These are phyloP conservation scores for Procavia capensis DNA, from an alignment of 2,113 vertebrate species.

Conservation along the genomic window DNA sequence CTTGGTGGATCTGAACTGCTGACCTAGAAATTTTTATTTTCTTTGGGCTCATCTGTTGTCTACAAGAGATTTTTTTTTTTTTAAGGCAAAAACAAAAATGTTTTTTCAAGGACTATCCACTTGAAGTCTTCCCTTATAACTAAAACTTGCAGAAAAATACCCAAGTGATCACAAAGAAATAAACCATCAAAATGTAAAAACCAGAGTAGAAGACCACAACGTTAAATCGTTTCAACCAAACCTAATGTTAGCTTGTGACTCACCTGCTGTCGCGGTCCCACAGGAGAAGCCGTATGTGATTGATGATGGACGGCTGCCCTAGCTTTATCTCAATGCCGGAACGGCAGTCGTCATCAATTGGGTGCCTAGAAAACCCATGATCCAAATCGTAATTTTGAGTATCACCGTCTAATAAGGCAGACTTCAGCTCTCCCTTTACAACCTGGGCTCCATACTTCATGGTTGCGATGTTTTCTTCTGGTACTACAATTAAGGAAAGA, in stretches of 20 bases:
- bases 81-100: neutral
- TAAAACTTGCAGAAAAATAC: slow-evolving; percentile 46
- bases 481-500: slow-evolving; percentile 87
- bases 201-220: slow-evolving; percentile 8
- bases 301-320: slow-evolving; percentile 96
- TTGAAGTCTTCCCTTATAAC: slow-evolving; percentile 41
- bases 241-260: slow-evolving; percentile 57
- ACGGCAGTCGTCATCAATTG: slow-evolving; percentile 96
- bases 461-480: slow-evolving; percentile 98
- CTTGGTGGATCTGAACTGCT: too few species aligned
- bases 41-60: slow-evolving; percentile 53
- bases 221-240: neutral
- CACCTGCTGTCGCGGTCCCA: slow-evolving; percentile 98
- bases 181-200: slow-evolving; percentile 37
- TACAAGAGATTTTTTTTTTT: slow-evolving; percentile 9
- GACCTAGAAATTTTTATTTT: slow-evolving; percentile 47
- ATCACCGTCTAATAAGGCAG: slow-evolving; percentile 97
- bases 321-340: slow-evolving; percentile 97
- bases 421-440: slow-evolving; percentile 98
- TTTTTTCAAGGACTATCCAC: neutral
- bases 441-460: slow-evolving; percentile 99
- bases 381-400: slow-evolving; percentile 99
- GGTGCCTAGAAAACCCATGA: slow-evolving; percentile 98
- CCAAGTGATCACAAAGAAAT: slow-evolving; percentile 37
- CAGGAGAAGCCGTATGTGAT: slow-evolving; percentile 96